Conservation (phyloP, 1,140 invertebrate genomes). For the Macrotrachela quadricornifera region DNA sequence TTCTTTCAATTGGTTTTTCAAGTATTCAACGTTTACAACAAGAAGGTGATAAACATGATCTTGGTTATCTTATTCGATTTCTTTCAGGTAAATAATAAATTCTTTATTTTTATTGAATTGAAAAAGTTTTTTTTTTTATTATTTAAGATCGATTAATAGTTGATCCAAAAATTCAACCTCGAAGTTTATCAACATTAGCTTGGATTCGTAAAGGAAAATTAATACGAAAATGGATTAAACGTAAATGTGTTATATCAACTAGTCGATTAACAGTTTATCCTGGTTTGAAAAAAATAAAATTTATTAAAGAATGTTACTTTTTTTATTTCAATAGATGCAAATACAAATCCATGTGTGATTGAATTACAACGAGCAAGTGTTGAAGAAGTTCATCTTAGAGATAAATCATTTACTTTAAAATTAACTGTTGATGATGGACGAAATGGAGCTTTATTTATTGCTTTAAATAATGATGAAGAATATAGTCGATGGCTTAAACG, state of each 20-base stretch:
- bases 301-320: neutral
- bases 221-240: conserved; percentile 21
- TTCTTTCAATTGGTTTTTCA: conserved; percentile 19
- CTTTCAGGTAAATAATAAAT: conserved; percentile 20
- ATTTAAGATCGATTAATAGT: neutral
- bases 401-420: conserved; percentile 20
- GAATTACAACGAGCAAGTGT: conserved; percentile 25
- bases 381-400: conserved; percentile 23
- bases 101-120: neutral
- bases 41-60: conserved; percentile 18
- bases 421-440: conserved; percentile 20
- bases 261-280: conserved; percentile 24
- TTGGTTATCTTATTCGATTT: conserved; percentile 24
- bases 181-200: conserved; percentile 14
- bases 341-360: conserved; percentile 20
- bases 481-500: conserved; percentile 24
- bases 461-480: conserved; percentile 17
- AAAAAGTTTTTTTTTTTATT: too few species aligned
- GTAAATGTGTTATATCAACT: conserved; percentile 24
- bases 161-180: neutral
- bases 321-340: conserved; percentile 15
- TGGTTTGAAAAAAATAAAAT: conserved; percentile 13
- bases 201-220: conserved; percentile 24
- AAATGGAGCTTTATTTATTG: conserved; percentile 22
- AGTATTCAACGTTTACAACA: conserved; percentile 23